These are phyloP conservation scores for Lemur catta DNA, from an alignment of 2,797 vertebrate genomes.

Conservation along the genomic window DNA sequence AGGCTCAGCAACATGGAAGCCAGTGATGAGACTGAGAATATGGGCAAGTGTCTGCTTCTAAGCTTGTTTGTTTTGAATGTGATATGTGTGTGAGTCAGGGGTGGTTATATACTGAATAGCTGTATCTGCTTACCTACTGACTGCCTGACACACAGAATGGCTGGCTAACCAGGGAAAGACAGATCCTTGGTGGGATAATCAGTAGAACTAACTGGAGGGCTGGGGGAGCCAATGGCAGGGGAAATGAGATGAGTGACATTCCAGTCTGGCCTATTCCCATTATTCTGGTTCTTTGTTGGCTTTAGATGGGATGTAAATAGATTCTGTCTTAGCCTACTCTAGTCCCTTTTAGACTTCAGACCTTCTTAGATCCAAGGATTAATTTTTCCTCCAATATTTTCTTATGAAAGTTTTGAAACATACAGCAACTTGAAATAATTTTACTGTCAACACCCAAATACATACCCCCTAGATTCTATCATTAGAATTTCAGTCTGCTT, in stretches of 20 bases:
- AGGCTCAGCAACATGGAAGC: background rate
- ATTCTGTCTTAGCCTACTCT: background rate
- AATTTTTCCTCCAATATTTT: background rate
- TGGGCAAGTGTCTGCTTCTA: conserved; percentile 15
- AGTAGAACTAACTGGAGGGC: background rate
- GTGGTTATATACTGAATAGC: background rate
- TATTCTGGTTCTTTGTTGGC: background rate
- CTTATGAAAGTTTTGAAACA: conserved; percentile 25
- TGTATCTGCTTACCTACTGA: background rate
- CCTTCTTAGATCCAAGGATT: background rate
- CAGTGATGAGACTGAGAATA: background rate
- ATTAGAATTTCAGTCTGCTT: background rate
- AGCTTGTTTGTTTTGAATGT: background rate
- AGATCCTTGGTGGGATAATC: background rate
- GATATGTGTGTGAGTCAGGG: background rate
- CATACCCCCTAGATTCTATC: background rate
- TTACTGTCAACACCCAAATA: background rate
- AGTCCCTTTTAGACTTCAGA: background rate
- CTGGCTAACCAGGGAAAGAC: background rate
- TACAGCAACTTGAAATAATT: background rate
- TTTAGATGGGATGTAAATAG: background rate
- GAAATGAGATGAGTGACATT: background rate
- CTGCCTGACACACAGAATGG: background rate
- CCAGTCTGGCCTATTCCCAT: background rate
- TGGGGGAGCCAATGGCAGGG: background rate